Evolutionary conservation across 2,113 vertebrate genomes (phyloP), one percentile per base, ranked within the genome.

Genomic region (Deroptyus accipitrinus): DNA sequence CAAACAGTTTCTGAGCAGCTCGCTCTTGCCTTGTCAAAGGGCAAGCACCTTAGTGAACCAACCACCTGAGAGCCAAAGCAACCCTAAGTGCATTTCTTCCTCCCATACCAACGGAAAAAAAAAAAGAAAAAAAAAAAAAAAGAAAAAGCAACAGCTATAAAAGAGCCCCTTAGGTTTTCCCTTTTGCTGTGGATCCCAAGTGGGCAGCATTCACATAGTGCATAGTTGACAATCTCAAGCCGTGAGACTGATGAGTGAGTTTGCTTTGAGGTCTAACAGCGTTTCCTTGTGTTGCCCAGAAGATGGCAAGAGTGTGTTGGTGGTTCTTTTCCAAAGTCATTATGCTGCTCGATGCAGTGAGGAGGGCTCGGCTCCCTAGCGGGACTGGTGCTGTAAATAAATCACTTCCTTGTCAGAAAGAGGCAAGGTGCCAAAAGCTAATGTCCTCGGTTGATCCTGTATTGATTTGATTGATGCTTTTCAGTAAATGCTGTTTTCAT

Each of bases 251-350:
- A 84, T 24, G 15, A 51, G 22, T 6, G 42, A 23, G 52, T 87
- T 74, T 48, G 44, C 31, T 23, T 48, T 16, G 62, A 81, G 24
- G 30, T 92, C 69, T 91, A 49, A 66, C 11, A 27, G 67, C 31
- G 25, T 67, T 92, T 95, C 63, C 52, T 66, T 30, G 31, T 74
- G 12, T 9, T 94, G 86, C 33, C 96, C 97, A 96, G 97, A 93
- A 99, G 99, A 98, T 99, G 99, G 99, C 98, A 94, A 97, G 83
- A 66, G 97, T 92, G 55, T 98, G 98, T 91, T 98, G 98, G 97
- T 98, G 98, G 97, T 98, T 98, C 88, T 98, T 99, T 96, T 98
- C 98, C 16, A 98, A 98, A 92, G 96, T 98, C 66, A 83, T 97
- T 19, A 98, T 98, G 81, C 97, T 98, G 75, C 96, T 97, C 33